Percentiles rank a stretch among this genome's conserved stretches.
These are phyloP conservation scores for Thaumatotibia leucotreta DNA, from an alignment of 1,140 invertebrate species.

Conservation along the genomic window DNA sequence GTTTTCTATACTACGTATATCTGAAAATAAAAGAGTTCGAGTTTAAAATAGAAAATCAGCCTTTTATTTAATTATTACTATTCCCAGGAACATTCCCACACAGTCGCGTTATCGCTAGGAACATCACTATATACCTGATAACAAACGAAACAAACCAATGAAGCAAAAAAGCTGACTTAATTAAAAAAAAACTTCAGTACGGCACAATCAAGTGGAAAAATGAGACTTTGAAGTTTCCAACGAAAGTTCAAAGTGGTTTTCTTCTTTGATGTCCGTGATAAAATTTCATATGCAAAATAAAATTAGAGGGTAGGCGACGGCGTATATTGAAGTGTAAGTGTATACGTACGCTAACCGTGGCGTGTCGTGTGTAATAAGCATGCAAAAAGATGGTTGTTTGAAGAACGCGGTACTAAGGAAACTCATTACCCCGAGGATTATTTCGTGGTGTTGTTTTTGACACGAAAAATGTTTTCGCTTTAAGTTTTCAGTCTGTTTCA, in stretches of 20 bases:
- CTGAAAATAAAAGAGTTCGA: no score
- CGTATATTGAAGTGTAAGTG: neutral
- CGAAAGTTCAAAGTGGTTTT: slow-evolving; percentile 31
- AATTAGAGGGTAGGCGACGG: slow-evolving; percentile 28
- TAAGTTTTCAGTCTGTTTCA: neutral
- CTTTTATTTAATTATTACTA: no score
- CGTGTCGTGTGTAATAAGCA: slow-evolving; percentile 35
- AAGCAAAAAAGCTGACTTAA: neutral
- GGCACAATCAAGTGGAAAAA: slow-evolving; percentile 24
- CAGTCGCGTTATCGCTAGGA: no score
- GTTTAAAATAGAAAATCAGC: no score
- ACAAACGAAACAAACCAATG: neutral
- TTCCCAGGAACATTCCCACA: neutral
- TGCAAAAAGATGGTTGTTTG: slow-evolving; percentile 29
- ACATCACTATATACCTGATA: neutral
- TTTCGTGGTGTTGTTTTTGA: neutral
- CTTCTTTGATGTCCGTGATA: slow-evolving; percentile 36
- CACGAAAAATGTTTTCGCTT: neutral
- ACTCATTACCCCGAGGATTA: neutral
- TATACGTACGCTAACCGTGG: slow-evolving; percentile 23
- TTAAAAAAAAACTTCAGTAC: neutral
- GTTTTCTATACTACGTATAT: no score
- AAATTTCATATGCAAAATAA: slow-evolving; percentile 43
- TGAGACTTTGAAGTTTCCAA: slow-evolving; percentile 19
- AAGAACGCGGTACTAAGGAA: slow-evolving; percentile 9